phyloP scores from a whole-genome alignment of 92 coral and sea anemone species.

The Palythoa grandis region DNA sequence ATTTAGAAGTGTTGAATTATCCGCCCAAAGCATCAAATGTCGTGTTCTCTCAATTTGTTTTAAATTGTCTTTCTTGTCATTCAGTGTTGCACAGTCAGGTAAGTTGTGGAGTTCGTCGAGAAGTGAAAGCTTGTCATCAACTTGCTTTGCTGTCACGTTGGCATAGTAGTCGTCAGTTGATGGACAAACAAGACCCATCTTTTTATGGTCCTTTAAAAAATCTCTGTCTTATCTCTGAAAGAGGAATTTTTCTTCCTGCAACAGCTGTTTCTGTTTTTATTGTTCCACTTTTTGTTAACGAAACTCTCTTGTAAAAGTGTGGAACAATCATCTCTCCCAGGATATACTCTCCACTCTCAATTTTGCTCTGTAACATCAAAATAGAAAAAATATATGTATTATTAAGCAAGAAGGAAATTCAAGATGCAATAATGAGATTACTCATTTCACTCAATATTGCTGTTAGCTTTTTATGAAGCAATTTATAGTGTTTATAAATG shows the following conservation, averaged over 20 bases:
- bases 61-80: slow-evolving; percentile 35
- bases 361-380: slow-evolving; percentile 41
- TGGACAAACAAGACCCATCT: slow-evolving; percentile 19
- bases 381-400: background rate
- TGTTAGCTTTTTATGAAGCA: slow-evolving; percentile 14
- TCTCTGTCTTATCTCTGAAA: slow-evolving; percentile 38
- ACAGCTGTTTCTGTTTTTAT: slow-evolving; percentile 42
- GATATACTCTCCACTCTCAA: slow-evolving; percentile 52
- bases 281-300: slow-evolving; percentile 7
- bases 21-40: slow-evolving; percentile 53
- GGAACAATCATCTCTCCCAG: slow-evolving; percentile 50
- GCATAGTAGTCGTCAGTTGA: slow-evolving; percentile 34
- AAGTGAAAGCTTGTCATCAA: slow-evolving; percentile 42
- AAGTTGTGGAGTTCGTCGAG: slow-evolving; percentile 29
- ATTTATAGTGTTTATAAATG: background rate
- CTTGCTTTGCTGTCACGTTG: slow-evolving; percentile 38
- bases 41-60: slow-evolving; percentile 37
- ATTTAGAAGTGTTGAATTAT: slow-evolving; percentile 54
- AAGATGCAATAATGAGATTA: background rate
- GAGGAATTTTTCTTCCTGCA: slow-evolving; percentile 43
- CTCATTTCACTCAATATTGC: slow-evolving; percentile 8
- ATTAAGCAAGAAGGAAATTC: background rate
- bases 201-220: slow-evolving; percentile 26
- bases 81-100: slow-evolving; percentile 14
- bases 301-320: slow-evolving; percentile 30